A percentile compares a stretch with the other conserved stretches of the same genome.
These are phyloP conservation scores for Synanthedon formicaeformis DNA, from an alignment of 2,888 invertebrate genomes.

Conservation along the genomic window DNA sequence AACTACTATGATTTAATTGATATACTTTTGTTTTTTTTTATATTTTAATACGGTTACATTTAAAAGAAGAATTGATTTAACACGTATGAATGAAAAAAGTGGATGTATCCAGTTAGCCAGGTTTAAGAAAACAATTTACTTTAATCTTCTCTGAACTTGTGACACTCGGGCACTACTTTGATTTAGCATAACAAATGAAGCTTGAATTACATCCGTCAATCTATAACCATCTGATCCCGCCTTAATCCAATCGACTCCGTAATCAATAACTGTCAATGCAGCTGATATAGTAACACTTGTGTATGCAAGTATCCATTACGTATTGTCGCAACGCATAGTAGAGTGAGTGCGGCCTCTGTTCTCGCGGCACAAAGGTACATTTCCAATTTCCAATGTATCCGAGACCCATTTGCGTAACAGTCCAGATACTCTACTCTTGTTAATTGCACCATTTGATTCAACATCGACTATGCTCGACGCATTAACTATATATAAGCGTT, in stretches of 20 bases:
- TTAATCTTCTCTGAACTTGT: no score
- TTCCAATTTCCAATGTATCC: conserved; percentile 22
- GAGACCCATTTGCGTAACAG: conserved; percentile 23
- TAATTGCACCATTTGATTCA: conserved; percentile 24
- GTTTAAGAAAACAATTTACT: no score
- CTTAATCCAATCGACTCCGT: not conserved
- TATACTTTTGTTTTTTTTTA: no score
- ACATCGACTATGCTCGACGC: conserved; percentile 9
- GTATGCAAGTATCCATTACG: not conserved
- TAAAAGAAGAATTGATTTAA: no score
- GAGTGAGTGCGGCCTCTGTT: not conserved
- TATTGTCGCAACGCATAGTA: not conserved
- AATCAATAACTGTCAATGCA: not conserved
- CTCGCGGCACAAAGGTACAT: conserved; percentile 9
- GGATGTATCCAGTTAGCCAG: no score
- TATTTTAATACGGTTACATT: no score
- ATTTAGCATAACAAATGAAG: no score
- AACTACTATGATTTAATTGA: no score
- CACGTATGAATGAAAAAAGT: no score
- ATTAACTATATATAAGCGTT: conserved; percentile 6
- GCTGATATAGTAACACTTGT: not conserved
- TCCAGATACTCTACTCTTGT: conserved; percentile 19
- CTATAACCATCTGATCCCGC: no score
- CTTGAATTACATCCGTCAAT: no score
- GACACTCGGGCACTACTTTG: no score